Evolutionary conservation across 2,113 vertebrate species (phyloP).

Genomic region (Brachypodius melanocephalos): DNA sequence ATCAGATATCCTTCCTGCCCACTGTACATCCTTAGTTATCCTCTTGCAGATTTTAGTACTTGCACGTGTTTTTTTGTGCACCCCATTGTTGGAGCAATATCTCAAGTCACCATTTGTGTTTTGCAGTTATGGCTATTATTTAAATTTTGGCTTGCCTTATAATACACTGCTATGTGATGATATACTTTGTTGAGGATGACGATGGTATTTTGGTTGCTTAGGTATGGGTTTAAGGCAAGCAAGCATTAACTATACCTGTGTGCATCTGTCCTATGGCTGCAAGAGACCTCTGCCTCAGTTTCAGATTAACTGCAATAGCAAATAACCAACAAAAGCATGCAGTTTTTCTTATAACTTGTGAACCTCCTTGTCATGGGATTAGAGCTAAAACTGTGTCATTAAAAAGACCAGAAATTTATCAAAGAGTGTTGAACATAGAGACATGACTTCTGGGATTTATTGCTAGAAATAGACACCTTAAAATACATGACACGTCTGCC

Average conservation of each 20-base stretch:
- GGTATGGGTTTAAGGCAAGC: neutral
- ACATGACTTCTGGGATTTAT: neutral
- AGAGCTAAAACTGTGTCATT: neutral
- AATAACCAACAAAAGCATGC: neutral
- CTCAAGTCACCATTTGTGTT: neutral
- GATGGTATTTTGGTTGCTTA: neutral
- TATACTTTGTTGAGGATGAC: neutral
- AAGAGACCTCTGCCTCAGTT: neutral
- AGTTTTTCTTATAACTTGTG: neutral
- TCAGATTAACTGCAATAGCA: neutral
- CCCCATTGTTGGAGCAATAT: neutral
- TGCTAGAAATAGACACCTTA: neutral
- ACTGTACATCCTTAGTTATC: accelerated
- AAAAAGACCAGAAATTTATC: neutral
- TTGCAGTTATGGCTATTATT: neutral
- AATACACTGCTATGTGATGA: neutral
- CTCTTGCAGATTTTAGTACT: neutral
- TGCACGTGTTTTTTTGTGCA: neutral
- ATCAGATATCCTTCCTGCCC: neutral
- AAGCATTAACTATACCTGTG: neutral
- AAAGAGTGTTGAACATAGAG: neutral
- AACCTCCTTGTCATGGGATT: neutral
- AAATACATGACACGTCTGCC: neutral
- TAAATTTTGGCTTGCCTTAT: neutral
- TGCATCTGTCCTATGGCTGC: neutral